These are phyloP conservation scores for Eubasilissa regina DNA, from an alignment of 1,140 invertebrate genomes.

Conservation along the genomic window DNA sequence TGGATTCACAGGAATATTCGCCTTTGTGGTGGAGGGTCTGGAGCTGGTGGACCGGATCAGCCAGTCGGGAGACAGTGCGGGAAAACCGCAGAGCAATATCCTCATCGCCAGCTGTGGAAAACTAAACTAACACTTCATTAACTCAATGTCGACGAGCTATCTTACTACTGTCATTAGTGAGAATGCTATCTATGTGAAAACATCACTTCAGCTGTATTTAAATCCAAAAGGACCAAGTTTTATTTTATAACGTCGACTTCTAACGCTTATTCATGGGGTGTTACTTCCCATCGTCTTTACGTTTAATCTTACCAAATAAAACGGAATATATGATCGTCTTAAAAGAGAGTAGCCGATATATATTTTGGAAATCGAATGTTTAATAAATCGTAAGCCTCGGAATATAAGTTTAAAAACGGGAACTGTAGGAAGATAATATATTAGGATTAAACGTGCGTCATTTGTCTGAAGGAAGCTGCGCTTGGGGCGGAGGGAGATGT, in stretches of 20 bases:
- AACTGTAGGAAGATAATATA: slow-evolving; percentile 2
- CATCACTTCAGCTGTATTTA: slow-evolving; percentile 39
- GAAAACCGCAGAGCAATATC: slow-evolving; percentile 84
- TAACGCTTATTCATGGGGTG: slow-evolving; percentile 31
- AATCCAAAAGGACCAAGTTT: slow-evolving; percentile 52
- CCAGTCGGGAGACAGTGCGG: slow-evolving; percentile 82
- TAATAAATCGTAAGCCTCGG: slow-evolving; percentile 51
- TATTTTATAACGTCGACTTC: slow-evolving; percentile 47
- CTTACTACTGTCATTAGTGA: slow-evolving; percentile 39
- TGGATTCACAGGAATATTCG: slow-evolving; percentile 88
- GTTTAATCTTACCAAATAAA: slow-evolving; percentile 36
- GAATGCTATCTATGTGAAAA: slow-evolving; percentile 33
- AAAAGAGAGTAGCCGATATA: slow-evolving; percentile 47
- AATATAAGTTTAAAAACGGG: slow-evolving; percentile 48
- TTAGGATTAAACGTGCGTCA: slow-evolving; percentile 48
- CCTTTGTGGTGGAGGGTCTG: slow-evolving; percentile 85
- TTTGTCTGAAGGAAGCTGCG: slow-evolving; percentile 48
- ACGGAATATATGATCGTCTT: slow-evolving; percentile 25
- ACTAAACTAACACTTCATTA: slow-evolving; percentile 63
- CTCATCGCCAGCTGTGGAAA: slow-evolving; percentile 84
- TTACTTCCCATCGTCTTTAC: slow-evolving; percentile 34
- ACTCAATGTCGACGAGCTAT: neutral
- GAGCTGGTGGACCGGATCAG: slow-evolving; percentile 87
- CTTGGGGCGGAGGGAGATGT: neutral
- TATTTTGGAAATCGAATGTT: slow-evolving; percentile 57